These are phyloP conservation scores for Nannobrachium achirus DNA, from an alignment of 2,113 vertebrate genomes.

Conservation along the genomic window DNA sequence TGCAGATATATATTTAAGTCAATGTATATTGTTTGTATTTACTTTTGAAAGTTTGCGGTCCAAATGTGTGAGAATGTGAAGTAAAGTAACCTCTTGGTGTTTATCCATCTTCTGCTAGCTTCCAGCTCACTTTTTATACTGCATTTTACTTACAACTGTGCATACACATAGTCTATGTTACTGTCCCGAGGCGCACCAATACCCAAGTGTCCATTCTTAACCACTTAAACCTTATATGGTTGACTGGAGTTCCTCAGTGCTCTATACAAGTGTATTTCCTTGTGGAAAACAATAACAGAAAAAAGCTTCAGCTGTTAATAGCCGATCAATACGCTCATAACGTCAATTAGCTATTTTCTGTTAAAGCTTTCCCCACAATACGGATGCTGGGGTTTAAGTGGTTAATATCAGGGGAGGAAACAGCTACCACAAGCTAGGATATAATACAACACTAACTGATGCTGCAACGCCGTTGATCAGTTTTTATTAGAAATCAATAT, in stretches of 20 bases:
- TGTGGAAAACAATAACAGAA: too few relatives aligned
- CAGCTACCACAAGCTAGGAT: too few relatives aligned
- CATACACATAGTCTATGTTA: not conserved
- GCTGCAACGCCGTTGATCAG: not conserved
- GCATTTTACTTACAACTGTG: not conserved
- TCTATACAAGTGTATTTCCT: too few relatives aligned
- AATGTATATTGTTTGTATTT: not conserved
- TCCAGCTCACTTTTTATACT: not conserved
- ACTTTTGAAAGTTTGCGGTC: slow-evolving; percentile 14
- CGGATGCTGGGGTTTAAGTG: too few relatives aligned
- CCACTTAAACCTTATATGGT: too few relatives aligned
- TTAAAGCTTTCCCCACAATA: too few relatives aligned
- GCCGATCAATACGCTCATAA: too few relatives aligned
- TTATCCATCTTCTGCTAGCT: not conserved
- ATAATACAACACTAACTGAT: slow-evolving; percentile 1
- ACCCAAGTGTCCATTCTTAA: not conserved
- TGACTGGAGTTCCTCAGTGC: too few relatives aligned
- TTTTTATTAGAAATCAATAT: not conserved
- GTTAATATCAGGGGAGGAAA: too few relatives aligned
- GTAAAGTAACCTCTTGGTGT: not conserved
- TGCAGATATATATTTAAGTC: not conserved
- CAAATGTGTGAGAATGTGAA: not conserved
- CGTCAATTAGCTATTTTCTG: too few relatives aligned
- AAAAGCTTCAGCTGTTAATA: too few relatives aligned
- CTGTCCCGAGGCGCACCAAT: not conserved